Conservation (phyloP, 2,797 vertebrate species). For the Ispidina picta region DNA sequence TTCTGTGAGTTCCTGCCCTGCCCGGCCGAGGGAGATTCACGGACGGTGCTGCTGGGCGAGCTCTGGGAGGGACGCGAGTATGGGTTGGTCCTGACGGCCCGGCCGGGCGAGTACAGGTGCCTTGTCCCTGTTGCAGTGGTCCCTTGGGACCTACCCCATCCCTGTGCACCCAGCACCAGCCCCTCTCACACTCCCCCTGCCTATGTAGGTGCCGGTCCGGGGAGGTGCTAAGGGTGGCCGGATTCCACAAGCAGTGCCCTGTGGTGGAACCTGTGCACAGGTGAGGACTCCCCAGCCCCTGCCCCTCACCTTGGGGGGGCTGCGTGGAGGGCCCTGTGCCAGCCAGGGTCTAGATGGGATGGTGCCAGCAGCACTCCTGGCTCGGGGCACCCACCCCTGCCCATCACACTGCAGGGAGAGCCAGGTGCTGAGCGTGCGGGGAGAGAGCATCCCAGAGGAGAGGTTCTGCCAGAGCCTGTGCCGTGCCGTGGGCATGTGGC, state of each 20-base stretch:
- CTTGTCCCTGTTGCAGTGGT: background rate
- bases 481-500: slow-evolving; percentile 83
- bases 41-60: slow-evolving; percentile 83
- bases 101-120: slow-evolving; percentile 84
- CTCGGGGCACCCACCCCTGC: accelerated
- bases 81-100: slow-evolving; percentile 86
- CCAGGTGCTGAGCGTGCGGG: slow-evolving; percentile 86
- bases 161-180: accelerated
- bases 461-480: slow-evolving; percentile 82
- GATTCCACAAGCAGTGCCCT: slow-evolving; percentile 88
- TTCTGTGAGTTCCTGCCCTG: slow-evolving; percentile 88
- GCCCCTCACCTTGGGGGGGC: background rate
- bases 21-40: slow-evolving; percentile 72
- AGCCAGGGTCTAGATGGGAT: background rate
- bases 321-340: accelerated
- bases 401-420: slow-evolving; percentile 72
- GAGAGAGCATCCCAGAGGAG: slow-evolving; percentile 85
- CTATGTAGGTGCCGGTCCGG: slow-evolving; percentile 81
- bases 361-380: background rate
- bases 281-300: slow-evolving; percentile 62
- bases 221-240: slow-evolving; percentile 86
- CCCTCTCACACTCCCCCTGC: background rate
- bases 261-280: slow-evolving; percentile 87
- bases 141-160: background rate
- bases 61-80: slow-evolving; percentile 84